Evolutionary conservation across 1,140 invertebrate species (phyloP), one percentile per base, ranked within the genome.

Genomic region (Episyrphus balteatus): DNA sequence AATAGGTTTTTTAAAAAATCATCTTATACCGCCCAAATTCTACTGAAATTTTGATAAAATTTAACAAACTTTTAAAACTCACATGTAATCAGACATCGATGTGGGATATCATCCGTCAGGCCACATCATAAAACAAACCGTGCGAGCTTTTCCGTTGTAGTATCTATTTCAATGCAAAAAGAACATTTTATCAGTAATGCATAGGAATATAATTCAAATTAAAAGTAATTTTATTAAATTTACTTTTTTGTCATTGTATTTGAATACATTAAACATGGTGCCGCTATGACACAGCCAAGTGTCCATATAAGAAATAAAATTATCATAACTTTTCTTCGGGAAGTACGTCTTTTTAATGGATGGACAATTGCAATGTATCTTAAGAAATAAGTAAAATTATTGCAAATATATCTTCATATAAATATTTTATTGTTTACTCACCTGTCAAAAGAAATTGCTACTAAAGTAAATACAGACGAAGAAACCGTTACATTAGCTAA

Each of bases 341-440:
- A 86, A 75, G 91, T 87, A 44, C 89, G 73, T 9, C 87, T 87
- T 51, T 86, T 77, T 48, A 95, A 74, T 3, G 92, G 92, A 57
- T 88, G 76, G 32, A 95, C 86, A 46, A 96, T 94, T 8, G 92
- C 92, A 68, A 91, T 81, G 61, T 93, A 94, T 68, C 92, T 95
- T 39, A 51, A 43, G 31, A 32, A 49, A 51, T 33, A 33, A 47
- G 11, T 50, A 30, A 9, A 30, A 14, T 14, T n/a, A n/a, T n/a
- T n/a, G n/a, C 7, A 19, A 21, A 19, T 46, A n/a, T 37, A 26
- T 37, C 34, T 49, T 44, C 12, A 36, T 38, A 44, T 21, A 31
- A 30, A 44, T 32, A n/a, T 44, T 33, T 12, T 5, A 34, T 15
- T 42, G 9, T 42, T 19, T 11, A 61, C 75, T 77, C 69, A 88